phyloP scores from a whole-genome alignment of 2,888 invertebrate genomes.

The Cephus rjabovi region DNA sequence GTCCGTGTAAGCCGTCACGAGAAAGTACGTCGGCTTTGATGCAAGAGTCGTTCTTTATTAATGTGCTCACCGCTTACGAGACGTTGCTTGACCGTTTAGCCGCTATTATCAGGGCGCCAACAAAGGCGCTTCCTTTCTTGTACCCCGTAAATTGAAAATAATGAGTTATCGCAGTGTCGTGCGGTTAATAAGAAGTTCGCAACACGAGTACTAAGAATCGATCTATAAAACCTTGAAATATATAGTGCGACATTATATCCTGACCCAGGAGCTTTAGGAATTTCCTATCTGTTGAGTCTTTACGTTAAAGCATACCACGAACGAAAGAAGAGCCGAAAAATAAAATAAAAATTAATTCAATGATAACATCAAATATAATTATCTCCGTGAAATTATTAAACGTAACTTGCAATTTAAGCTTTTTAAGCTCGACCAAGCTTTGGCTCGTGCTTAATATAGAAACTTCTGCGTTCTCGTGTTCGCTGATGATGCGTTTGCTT shows the following conservation, averaged over 20 bases:
- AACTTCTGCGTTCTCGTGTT: not conserved
- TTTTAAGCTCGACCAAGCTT: not conserved
- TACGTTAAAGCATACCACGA: not conserved
- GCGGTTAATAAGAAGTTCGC: not conserved
- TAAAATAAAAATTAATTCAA: not conserved
- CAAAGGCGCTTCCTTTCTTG: not conserved
- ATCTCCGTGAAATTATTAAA: not conserved
- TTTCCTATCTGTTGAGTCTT: not conserved
- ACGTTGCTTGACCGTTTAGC: not conserved
- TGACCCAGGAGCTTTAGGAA: not conserved
- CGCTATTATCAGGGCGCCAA: not conserved
- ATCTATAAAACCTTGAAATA: not conserved
- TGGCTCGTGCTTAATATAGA: conserved; percentile 2
- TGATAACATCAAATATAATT: not conserved
- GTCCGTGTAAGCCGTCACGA: not conserved
- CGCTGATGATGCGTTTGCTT: conserved; percentile 3
- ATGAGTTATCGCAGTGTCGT: not conserved
- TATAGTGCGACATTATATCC: not conserved
- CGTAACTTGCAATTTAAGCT: not conserved
- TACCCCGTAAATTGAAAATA: not conserved
- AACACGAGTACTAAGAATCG: not conserved
- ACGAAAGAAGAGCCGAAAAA: not conserved
- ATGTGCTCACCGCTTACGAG: not conserved
- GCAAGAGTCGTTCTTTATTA: not conserved
- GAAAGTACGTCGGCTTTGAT: not conserved